Evolutionary conservation across 2,888 invertebrate genomes (phyloP), one percentile per base, ranked within the genome.

Genomic region (Ectropis crepuscularia): DNA sequence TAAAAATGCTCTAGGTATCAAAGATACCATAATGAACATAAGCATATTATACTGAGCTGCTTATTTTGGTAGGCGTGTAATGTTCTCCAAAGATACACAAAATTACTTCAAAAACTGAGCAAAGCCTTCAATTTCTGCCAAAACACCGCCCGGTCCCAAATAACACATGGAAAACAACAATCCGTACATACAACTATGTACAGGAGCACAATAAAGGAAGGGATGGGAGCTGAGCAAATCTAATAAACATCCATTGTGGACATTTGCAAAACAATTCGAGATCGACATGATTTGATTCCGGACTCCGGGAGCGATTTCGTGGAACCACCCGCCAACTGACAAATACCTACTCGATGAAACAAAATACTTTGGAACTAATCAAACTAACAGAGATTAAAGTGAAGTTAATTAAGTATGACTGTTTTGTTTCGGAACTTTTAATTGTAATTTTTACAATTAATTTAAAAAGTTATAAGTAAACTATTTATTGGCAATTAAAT

Each of bases 231-330:
- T 75, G 79, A 75, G 81, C 78, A 82, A 88, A 90, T 90, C 85
- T 88, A 89, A 90, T 90, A 89, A 87, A 87, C 85, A 85, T 79
- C 86, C 83, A 81, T 77, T 74, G 77, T 76, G 85, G 86, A 83
- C 82, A 83, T 82, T 85, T 73, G 78, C 76, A 83, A 86, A 89
- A 89, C 88, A 86, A 87, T 88, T 88, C 81, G 74, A 73, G 74
- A 72, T 78, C 76, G 75, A 76, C 77, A 77, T 84, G 81, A 83
- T 85, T 85, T 70, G 62, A 70, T 70, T 72, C 61, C 48, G 59
- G 39, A 16, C 54, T 54, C 57, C 49, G 54, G 43, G 38, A 48
- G 46, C 62, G 53, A 37, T 43, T 62, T 62, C 46, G 57, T 63
- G 47, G 53, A 53, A 38, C 48, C 6, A 37, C 7, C 49, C 48